These are phyloP conservation scores for Takifugu flavidus DNA, from an alignment of 2,113 vertebrate species.

Conservation along the genomic window DNA sequence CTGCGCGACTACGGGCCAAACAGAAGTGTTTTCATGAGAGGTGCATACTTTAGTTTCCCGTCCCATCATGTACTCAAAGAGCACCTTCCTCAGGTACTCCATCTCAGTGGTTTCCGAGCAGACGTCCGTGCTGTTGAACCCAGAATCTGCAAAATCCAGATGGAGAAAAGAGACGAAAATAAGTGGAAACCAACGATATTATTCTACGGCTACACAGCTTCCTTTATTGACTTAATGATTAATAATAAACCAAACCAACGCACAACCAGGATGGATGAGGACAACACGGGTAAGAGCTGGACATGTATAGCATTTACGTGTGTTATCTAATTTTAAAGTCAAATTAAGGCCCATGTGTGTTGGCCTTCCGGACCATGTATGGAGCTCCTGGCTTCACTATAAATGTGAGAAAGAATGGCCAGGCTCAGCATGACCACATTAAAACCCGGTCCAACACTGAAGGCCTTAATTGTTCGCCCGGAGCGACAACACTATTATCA, in stretches of 20 bases:
- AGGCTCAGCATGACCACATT: slow-evolving; percentile 41
- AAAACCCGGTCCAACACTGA: slow-evolving; percentile 16
- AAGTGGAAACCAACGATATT: too few relatives aligned
- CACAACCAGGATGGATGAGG: too few relatives aligned
- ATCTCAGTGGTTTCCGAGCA: slow-evolving; percentile 87
- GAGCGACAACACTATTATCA: slow-evolving; percentile 35
- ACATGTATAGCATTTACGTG: too few relatives aligned
- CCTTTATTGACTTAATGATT: too few relatives aligned
- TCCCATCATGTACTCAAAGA: slow-evolving; percentile 99
- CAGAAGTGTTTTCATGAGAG: too few relatives aligned
- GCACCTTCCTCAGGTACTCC: slow-evolving; percentile 94
- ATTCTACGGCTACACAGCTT: too few relatives aligned
- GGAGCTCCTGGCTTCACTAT: neutral
- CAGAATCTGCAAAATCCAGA: slow-evolving; percentile 74
- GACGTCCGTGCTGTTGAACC: slow-evolving; percentile 72
- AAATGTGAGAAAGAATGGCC: slow-evolving; percentile 34
- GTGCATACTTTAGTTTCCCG: slow-evolving; percentile 91
- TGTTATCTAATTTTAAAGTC: too few relatives aligned
- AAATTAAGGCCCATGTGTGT: neutral
- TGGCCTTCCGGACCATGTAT: slow-evolving; percentile 16
- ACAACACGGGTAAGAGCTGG: too few relatives aligned
- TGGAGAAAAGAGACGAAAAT: too few relatives aligned
- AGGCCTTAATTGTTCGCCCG: slow-evolving; percentile 32
- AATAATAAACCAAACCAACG: too few relatives aligned
- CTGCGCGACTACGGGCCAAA: too few relatives aligned